phyloP scores from a whole-genome alignment of 2,888 invertebrate genomes.

The Catocala sponsa region DNA sequence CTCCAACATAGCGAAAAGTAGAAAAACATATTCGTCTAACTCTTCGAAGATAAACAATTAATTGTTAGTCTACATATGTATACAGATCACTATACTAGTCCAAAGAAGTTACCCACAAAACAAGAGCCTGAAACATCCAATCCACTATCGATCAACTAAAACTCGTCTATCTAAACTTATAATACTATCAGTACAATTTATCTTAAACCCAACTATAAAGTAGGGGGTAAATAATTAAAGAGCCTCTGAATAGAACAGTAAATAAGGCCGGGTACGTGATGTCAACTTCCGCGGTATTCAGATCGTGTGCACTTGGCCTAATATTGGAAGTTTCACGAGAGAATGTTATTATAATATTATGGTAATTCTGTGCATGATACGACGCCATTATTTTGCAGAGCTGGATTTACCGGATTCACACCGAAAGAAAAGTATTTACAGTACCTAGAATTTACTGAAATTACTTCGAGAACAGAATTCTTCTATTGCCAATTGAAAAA shows the following conservation, averaged over 20 bases:
- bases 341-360: slow-evolving; percentile 11
- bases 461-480: too few relatives aligned
- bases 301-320: slow-evolving; percentile 46
- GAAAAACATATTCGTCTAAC: too few relatives aligned
- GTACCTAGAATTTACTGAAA: too few relatives aligned
- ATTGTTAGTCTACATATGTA: too few relatives aligned
- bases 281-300: slow-evolving; percentile 66
- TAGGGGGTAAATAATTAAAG: slow-evolving; percentile 73
- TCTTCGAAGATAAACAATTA: too few relatives aligned
- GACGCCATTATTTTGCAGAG: too few relatives aligned
- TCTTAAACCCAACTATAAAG: slow-evolving; percentile 53
- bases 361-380: slow-evolving; percentile 8
- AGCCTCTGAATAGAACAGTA: slow-evolving; percentile 70
- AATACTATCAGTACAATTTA: slow-evolving; percentile 66
- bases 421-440: too few relatives aligned
- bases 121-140: slow-evolving; percentile 9
- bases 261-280: slow-evolving; percentile 63
- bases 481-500: too few relatives aligned
- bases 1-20: too few relatives aligned
- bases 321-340: slow-evolving; percentile 24
- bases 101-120: not conserved
- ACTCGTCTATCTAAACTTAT: slow-evolving; percentile 34
- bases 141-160: slow-evolving; percentile 23
- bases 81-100: not conserved
- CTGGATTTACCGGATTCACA: too few relatives aligned